Conservation (phyloP, 2,113 vertebrate genomes). For the Corythornis madagascariensis region DNA sequence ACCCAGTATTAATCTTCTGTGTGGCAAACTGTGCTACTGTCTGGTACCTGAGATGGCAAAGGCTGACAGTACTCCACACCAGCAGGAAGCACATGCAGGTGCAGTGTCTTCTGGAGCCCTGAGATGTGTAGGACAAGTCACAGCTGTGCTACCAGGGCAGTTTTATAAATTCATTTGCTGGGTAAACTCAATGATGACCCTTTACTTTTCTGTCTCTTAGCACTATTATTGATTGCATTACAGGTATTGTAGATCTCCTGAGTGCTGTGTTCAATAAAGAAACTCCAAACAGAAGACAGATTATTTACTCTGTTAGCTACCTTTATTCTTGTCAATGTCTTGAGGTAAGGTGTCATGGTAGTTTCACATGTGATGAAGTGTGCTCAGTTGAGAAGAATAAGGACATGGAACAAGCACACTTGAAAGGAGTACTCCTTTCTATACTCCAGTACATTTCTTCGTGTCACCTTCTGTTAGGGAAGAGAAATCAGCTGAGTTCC, state of each 20-base stretch:
- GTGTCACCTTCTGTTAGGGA: neutral
- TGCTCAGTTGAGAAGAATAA: neutral
- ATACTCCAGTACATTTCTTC: neutral
- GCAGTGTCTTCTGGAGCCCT: neutral
- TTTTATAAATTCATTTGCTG: neutral
- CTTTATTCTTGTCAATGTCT: neutral
- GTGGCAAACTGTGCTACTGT: neutral
- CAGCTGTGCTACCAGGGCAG: neutral
- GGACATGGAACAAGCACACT: neutral
- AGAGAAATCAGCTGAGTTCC: neutral
- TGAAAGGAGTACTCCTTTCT: neutral
- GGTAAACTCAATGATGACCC: neutral
- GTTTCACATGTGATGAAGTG: neutral
- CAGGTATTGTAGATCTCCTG: neutral
- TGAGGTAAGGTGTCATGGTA: neutral
- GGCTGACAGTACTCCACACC: accelerated
- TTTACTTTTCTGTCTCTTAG: neutral
- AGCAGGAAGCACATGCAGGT: neutral
- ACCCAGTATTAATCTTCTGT: neutral
- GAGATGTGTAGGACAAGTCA: neutral
- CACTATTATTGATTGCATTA: neutral
- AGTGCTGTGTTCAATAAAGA: neutral
- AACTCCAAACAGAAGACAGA: neutral
- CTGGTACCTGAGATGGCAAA: neutral
- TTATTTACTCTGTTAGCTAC: neutral